These are phyloP conservation scores for Picathartes gymnocephalus DNA, from an alignment of 2,113 vertebrate genomes.

Conservation along the genomic window DNA sequence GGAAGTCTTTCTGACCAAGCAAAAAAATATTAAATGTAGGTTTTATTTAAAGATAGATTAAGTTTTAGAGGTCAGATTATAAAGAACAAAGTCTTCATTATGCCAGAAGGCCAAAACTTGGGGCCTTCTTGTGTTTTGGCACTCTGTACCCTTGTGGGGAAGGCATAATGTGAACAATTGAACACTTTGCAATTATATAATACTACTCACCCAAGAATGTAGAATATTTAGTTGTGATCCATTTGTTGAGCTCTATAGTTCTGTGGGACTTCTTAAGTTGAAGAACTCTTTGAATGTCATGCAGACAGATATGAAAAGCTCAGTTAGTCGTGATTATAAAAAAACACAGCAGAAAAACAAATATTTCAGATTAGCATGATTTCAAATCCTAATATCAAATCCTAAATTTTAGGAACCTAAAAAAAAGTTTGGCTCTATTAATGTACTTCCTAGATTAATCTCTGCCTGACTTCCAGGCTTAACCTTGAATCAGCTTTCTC, in stretches of 20 bases:
- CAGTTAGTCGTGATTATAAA: not conserved
- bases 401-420: not conserved
- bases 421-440: not conserved
- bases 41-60: not conserved
- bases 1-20: not conserved
- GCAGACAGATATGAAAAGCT: not conserved
- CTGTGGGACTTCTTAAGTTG: not conserved
- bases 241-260: not conserved
- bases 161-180: not conserved
- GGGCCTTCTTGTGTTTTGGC: not conserved
- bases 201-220: not conserved
- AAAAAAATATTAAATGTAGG: not conserved
- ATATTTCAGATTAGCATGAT: not conserved
- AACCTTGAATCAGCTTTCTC: not conserved
- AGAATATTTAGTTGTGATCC: not conserved
- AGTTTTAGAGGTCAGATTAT: not conserved
- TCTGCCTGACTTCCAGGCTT: not conserved
- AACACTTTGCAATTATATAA: not conserved
- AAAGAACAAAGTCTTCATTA: not conserved
- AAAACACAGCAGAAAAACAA: not conserved
- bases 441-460: not conserved
- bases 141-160: not conserved
- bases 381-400: not conserved
- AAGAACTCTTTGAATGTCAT: not conserved
- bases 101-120: not conserved